Evolutionary conservation across 2,797 vertebrate genomes (phyloP).

Genomic region (Siniperca obscura): DNA sequence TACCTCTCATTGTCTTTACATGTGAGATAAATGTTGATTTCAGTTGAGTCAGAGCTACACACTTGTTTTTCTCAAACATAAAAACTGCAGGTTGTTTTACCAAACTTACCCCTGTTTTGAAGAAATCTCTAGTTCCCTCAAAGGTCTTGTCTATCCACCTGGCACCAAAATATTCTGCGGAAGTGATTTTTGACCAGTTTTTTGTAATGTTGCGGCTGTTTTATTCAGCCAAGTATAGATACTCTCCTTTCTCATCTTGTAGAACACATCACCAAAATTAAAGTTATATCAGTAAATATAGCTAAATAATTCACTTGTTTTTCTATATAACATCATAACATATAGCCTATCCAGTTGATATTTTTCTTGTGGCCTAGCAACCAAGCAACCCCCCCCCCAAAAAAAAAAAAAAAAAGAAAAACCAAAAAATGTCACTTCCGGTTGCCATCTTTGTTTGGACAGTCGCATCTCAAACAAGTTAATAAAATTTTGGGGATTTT

Average conservation of each 20-base stretch:
- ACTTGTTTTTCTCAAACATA: neutral
- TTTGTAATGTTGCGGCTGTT: neutral
- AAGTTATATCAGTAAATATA: neutral
- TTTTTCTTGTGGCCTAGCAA: neutral
- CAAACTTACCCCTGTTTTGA: neutral
- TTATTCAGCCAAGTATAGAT: neutral
- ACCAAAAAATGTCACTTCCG: neutral
- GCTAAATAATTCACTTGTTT: neutral
- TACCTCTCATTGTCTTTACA: neutral
- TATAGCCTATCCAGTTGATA: neutral
- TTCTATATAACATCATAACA: neutral
- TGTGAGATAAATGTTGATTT: neutral
- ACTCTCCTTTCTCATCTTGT: neutral
- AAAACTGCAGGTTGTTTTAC: neutral
- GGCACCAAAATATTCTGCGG: neutral
- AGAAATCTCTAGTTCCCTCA: neutral
- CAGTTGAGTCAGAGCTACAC: neutral
- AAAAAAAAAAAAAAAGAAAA: neutral
- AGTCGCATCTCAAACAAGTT: neutral
- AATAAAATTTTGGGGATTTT: neutral
- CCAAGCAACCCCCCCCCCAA: neutral
- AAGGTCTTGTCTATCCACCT: neutral
- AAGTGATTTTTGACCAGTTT: neutral
- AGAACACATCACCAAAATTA: too few relatives aligned
- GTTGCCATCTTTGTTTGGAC: constrained; percentile 15